Evolutionary conservation across 1,140 invertebrate species (phyloP), one percentile per base, ranked within the genome.

Genomic region (Acromyrmex echinatior): DNA sequence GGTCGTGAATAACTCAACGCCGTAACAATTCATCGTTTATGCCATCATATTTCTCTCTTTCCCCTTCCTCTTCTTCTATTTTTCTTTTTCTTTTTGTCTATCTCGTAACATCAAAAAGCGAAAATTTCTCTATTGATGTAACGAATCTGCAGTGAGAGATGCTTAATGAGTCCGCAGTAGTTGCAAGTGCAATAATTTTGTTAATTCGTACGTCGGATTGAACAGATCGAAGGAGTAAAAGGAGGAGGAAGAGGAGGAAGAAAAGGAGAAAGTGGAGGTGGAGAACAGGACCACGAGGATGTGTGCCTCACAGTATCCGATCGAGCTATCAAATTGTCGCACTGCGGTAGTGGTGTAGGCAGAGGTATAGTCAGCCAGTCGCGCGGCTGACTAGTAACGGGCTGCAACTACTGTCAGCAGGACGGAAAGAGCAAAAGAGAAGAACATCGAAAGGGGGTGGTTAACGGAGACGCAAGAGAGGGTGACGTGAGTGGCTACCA

Each of bases 251-350:
- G 35, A n/a, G 18, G 18, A 21, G 58, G 14, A 31, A 35, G n/a
- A 28, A 45, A 3, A 18, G 31, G 21, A 12, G 18, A 18, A 21
- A 25, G n/a, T 25, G 39, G n/a, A 49, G 56, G 9, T 12, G 5
- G 58, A 16, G 58, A 58, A 49, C 31, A 58, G 28, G 81, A 68
- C 10, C 86, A 68, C 49, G 78, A 81, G 87, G 92, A 90, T 85
- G 80, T 85, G 65, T 85, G 65, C 70, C 80, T 39, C 86, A 71
- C 87, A 63, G 77, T 78, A 56, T 86, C 80, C 87, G 89, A 93
- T 92, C 91, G 91, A 92, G 89, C 91, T 90, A 93, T 93, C 92
- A 92, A 92, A 93, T 93, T 93, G 93, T 93, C 93, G 93, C 93
- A 93, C 88, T 93, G 93, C 93, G 93, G 92, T 93, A 92, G 92